A percentile compares a stretch with the other conserved stretches of the same genome.
Evolutionary conservation across 2,888 invertebrate species (phyloP).

Genomic region (Xanthorhoe designata): DNA sequence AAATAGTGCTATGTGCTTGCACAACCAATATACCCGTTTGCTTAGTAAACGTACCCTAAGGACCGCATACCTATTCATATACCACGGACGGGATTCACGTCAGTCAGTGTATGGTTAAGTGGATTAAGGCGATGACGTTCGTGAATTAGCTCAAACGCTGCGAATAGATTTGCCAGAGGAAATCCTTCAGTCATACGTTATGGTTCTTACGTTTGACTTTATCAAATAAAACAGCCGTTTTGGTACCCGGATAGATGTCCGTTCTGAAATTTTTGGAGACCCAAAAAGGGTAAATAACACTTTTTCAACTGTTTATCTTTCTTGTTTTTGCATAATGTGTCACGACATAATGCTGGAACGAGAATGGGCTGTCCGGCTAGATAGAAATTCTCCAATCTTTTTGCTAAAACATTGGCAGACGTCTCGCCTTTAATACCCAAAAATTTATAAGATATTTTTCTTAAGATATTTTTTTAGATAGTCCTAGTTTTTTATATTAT

Average conservation of each 20-base stretch:
- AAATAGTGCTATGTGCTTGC: background rate
- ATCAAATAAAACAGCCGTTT: background rate
- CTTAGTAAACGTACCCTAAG: constrained; percentile 16
- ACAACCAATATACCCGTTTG: background rate
- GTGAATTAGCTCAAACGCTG: constrained; percentile 42
- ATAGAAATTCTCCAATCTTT: background rate
- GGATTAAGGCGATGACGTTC: constrained; percentile 51
- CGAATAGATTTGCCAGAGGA: constrained; percentile 13
- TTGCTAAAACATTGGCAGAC: too few species aligned
- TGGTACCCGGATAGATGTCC: background rate
- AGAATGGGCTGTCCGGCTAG: background rate
- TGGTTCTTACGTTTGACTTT: background rate
- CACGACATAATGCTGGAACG: background rate
- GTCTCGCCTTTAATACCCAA: too few species aligned
- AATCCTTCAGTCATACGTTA: background rate
- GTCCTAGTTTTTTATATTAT: too few species aligned
- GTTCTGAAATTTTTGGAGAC: background rate
- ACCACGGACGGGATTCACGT: constrained; percentile 7
- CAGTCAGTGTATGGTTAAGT: constrained; percentile 48
- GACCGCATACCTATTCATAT: constrained; percentile 1
- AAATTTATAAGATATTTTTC: too few species aligned
- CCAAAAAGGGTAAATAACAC: background rate
- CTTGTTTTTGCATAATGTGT: background rate
- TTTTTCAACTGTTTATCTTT: background rate
- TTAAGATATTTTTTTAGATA: too few species aligned